Base-by-base conservation (phyloP, 2,797 vertebrate genomes). In the Scleropages formosus region DNA sequence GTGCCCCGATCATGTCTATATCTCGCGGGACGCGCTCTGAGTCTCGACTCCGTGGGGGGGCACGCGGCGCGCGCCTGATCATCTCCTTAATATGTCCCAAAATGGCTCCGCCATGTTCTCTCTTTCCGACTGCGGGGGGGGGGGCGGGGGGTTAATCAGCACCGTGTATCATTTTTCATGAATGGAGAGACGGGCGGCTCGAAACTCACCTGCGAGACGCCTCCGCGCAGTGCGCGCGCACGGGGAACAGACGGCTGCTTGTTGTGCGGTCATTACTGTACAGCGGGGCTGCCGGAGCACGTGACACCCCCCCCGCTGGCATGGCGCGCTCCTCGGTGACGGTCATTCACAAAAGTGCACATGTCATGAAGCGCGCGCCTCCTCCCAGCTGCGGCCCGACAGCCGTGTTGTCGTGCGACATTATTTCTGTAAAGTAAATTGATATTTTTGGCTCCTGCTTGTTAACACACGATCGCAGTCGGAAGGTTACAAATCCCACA, bases 71-170 rank as follows among this genome's bases (percentile, higher is more conserved):
- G n/a, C n/a, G 31, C 31, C 2, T 2, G 31, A 2, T 31, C 2
- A 31, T 39, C 31, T 2, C 31, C 31, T 39, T 93, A 93, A 95
- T 93, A 89, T 90, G 91, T 91, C 90, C 31, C 90, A 92, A 91
- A 94, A 93, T 91, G 91, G 92, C 93, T 92, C 91, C 94, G 94
- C 90, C 84, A 92, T 91, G 91, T 94, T 94, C 89, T 88, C 83
- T 88, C 83, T 85, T 89, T 39, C 85, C 87, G 92, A 87, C 83
- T 27, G 47, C 24, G 49, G 88, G 87, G 85, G 84, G 81, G 84
- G 80, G 67, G 79, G n/a, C 75, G n/a, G n/a, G n/a, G n/a, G n/a
- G n/a, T n/a, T 39, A 6, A 39, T 31, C 39, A 39, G 31, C 31
- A 31, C 31, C 31, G 31, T 39, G 31, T 39, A 2, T 39, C 80